phyloP scores from a whole-genome alignment of 1,140 invertebrate genomes.

The Lineus longissimus region DNA sequence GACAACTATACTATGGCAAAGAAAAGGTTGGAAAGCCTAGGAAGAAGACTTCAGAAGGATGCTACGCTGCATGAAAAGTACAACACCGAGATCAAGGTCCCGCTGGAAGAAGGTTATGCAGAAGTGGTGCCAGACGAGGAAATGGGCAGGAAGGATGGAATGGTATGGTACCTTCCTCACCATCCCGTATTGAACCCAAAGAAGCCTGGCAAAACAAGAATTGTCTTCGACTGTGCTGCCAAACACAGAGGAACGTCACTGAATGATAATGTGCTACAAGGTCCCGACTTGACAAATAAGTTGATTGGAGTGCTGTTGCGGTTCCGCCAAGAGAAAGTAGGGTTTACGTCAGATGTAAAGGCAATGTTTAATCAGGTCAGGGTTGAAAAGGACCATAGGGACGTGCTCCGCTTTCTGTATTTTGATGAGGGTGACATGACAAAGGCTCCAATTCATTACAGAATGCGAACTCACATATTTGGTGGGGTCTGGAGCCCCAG shows the following conservation, averaged over 20 bases:
- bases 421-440: neutral
- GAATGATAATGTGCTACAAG: conserved; percentile 6
- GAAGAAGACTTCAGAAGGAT: too few species aligned
- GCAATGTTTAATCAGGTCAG: conserved; percentile 6
- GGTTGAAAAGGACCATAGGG: neutral
- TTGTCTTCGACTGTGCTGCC: conserved; percentile 7
- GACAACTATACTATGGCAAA: too few species aligned
- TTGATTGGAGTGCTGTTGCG: neutral
- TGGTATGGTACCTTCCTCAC: too few species aligned
- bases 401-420: neutral
- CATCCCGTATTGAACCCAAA: too few species aligned
- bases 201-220: neutral
- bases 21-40: too few species aligned
- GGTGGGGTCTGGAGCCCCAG: too few species aligned
- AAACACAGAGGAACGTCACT: neutral
- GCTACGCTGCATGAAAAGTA: too few species aligned
- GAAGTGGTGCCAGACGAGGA: too few species aligned
- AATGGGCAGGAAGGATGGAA: neutral
- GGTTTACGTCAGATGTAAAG: neutral
- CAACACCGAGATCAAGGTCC: too few species aligned
- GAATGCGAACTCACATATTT: too few species aligned
- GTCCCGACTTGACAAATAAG: conserved; percentile 2
- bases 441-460: too few species aligned
- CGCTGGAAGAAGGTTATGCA: too few species aligned
- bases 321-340: conserved; percentile 1